Evolutionary conservation across 2,113 vertebrate species (phyloP).

Genomic region (Pluvialis apricaria): DNA sequence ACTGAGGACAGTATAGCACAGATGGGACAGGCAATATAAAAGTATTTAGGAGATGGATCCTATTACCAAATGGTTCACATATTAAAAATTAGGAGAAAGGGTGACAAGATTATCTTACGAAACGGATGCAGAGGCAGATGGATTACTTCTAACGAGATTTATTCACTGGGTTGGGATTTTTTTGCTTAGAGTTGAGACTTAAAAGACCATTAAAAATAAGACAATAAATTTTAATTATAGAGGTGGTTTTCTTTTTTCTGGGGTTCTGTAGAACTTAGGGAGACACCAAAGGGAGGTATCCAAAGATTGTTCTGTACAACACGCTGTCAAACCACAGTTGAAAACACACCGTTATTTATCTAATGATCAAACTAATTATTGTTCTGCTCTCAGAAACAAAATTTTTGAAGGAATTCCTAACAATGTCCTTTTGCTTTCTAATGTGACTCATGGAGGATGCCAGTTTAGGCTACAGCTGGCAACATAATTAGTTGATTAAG

Average conservation of each 20-base stretch:
- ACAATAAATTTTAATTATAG: not conserved
- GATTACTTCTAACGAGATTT: conserved; percentile 30
- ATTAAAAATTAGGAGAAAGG: not conserved
- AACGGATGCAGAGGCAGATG: not conserved
- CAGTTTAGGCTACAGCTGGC: not conserved
- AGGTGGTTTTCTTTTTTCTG: not conserved
- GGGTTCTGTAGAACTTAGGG: not conserved
- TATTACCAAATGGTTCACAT: conserved; percentile 5
- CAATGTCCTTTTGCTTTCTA: not conserved
- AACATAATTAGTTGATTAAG: conserved; percentile 15
- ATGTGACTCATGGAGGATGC: not conserved
- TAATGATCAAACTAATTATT: not conserved
- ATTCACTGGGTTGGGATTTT: not conserved
- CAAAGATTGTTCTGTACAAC: not conserved
- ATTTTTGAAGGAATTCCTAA: not conserved
- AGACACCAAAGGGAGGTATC: not conserved
- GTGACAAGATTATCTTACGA: not conserved
- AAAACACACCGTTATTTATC: not conserved
- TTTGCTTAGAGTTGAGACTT: not conserved
- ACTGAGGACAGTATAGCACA: not conserved
- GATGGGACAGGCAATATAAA: not conserved
- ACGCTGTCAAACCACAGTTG: not conserved
- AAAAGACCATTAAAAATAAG: not conserved
- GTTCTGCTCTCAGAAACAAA: not conserved
- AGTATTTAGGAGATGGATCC: conserved; percentile 41